Evolutionary conservation across 2,797 vertebrate genomes (phyloP).

Genomic region (Peromyscus eremicus): DNA sequence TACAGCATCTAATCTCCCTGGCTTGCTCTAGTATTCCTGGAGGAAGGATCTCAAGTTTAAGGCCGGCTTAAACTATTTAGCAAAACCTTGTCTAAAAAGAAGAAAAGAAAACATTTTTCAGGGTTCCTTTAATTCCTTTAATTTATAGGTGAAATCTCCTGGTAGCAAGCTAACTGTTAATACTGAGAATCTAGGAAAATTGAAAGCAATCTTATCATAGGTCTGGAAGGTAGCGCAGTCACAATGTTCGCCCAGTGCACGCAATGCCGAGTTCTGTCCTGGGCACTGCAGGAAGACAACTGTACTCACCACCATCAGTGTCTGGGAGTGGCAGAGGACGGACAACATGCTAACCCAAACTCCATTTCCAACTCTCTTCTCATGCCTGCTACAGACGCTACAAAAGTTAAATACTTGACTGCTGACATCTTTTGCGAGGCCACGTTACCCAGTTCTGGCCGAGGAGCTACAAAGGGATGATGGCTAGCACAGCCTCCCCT

Average conservation of each 20-base stretch:
- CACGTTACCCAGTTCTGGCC: not conserved
- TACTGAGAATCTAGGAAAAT: not conserved
- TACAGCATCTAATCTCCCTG: too few species aligned
- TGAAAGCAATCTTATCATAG: not conserved
- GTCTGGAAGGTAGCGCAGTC: not conserved
- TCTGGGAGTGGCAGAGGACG: not conserved
- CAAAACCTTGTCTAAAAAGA: not conserved
- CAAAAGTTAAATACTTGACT: not conserved
- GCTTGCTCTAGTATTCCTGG: too few species aligned
- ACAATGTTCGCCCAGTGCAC: not conserved
- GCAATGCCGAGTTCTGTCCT: not conserved
- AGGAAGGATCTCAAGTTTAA: not conserved
- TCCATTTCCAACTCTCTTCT: constrained; percentile 26
- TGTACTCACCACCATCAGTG: not conserved
- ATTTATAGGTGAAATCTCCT: constrained; percentile 18
- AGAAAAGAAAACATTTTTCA: not conserved
- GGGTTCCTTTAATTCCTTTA: not conserved
- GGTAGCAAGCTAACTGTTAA: constrained; percentile 23
- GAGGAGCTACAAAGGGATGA: constrained; percentile 4
- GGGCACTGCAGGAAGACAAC: not conserved
- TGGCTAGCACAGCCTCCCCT: not conserved
- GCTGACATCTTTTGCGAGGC: not conserved
- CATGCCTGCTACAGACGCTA: not conserved
- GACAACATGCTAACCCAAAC: not conserved
- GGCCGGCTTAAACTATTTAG: not conserved